Evolutionary conservation across 2,113 vertebrate genomes (phyloP).

Genomic region (Pseudonaja textilis): DNA sequence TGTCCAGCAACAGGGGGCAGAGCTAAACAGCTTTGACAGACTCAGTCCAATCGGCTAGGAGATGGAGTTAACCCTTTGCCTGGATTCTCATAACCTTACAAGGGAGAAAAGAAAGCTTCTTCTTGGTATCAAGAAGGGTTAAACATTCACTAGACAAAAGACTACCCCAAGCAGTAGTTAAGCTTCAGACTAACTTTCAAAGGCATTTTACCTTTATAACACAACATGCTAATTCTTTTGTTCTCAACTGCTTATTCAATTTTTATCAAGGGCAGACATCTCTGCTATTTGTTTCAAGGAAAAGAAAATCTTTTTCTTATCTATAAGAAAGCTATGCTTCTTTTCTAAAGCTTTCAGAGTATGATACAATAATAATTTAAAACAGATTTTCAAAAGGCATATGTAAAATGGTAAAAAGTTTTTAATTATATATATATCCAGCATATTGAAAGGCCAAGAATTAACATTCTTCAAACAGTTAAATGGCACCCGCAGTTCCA

Average conservation of each 20-base stretch:
- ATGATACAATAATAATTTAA: background rate
- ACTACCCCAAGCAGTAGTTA: background rate
- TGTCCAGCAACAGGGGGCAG: no score
- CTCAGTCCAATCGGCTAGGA: no score
- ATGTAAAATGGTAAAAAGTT: background rate
- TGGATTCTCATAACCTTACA: background rate
- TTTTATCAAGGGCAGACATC: background rate
- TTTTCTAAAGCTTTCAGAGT: background rate
- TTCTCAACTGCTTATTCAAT: background rate
- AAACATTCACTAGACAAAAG: background rate
- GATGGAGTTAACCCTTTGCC: no score
- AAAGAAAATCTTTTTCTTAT: background rate
- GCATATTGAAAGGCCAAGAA: background rate
- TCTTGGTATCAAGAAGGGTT: background rate
- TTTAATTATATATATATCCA: background rate
- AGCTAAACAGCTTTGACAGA: no score
- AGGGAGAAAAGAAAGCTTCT: background rate
- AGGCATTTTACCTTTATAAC: background rate
- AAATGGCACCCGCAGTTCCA: background rate
- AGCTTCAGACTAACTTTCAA: background rate
- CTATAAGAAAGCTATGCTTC: background rate
- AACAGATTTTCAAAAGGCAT: background rate
- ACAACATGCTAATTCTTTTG: background rate
- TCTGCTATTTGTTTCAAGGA: background rate
- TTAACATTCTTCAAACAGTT: background rate